Conservation (phyloP, 2,888 invertebrate genomes). For the Aricia artaxerxes region DNA sequence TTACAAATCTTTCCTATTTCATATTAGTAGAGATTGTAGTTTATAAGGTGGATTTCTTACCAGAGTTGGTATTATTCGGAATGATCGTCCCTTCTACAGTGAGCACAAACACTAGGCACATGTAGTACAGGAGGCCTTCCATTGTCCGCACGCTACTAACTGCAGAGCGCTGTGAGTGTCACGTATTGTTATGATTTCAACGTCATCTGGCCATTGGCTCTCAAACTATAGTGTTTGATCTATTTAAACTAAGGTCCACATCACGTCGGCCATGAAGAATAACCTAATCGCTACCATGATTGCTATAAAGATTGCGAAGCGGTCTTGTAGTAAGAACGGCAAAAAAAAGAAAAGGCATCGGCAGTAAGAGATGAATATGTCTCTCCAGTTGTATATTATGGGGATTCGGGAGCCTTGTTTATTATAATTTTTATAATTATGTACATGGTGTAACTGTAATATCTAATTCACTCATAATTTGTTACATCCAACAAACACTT, state of each 20-base stretch:
- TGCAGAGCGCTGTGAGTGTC: conserved; percentile 41
- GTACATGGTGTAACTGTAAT: no score
- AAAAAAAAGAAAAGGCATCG: no score
- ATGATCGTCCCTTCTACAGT: neutral
- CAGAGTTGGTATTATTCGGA: neutral
- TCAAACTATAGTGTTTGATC: conserved; percentile 45
- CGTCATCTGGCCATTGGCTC: conserved; percentile 48
- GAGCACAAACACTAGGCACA: conserved; percentile 2
- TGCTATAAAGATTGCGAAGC: neutral
- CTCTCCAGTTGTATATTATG: no score
- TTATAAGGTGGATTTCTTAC: neutral
- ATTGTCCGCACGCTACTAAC: conserved; percentile 15
- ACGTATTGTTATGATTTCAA: conserved; percentile 58
- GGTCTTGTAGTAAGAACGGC: no score
- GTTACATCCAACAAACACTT: neutral
- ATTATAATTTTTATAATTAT: no score
- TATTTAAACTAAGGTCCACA: neutral
- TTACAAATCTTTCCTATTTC: neutral
- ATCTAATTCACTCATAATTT: conserved; percentile 29
- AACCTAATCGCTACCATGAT: neutral
- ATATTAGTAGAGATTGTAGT: neutral
- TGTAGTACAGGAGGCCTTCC: neutral
- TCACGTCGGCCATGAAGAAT: neutral
- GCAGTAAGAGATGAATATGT: no score
- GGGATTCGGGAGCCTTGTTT: no score